Evolutionary conservation across 1,140 invertebrate species (phyloP).

Genomic region (Apis laboriosa): DNA sequence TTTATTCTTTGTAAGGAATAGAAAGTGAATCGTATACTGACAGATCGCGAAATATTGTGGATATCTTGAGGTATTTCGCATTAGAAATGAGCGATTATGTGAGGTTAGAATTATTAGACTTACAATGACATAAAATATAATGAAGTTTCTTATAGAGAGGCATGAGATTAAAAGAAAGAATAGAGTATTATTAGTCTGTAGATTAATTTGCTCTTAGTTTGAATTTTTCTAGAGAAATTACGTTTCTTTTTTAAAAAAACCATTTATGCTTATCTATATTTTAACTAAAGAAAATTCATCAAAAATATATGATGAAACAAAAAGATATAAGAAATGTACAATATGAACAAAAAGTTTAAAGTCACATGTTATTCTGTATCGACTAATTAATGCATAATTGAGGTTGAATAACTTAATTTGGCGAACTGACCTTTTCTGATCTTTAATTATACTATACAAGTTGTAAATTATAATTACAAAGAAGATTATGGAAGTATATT

Average conservation of each 20-base stretch:
- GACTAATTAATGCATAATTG: not conserved
- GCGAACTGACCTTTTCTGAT: not conserved
- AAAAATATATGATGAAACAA: not conserved
- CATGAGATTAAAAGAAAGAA: not conserved
- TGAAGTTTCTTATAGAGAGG: not conserved
- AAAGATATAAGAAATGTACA: not conserved
- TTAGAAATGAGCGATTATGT: slow-evolving; percentile 5
- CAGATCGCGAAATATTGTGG: slow-evolving; percentile 10
- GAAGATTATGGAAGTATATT: not conserved
- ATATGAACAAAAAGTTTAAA: not conserved
- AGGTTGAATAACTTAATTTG: not conserved
- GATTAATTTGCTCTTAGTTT: not conserved
- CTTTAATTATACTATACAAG: not conserved
- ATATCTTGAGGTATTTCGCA: not conserved
- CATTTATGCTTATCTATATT: too few relatives aligned
- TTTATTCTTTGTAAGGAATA: not conserved
- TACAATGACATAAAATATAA: not conserved
- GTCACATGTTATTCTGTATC: not conserved
- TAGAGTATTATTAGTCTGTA: not conserved
- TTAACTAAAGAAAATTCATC: not conserved
- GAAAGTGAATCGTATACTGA: slow-evolving; percentile 27
- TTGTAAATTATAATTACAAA: not conserved
- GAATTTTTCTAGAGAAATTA: not conserved
- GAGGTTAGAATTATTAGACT: not conserved
- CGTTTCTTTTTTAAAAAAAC: not conserved